Percentiles rank a stretch among this genome's conserved stretches.
Conservation (phyloP, 2,888 invertebrate genomes). For the Vanessa cardui region DNA sequence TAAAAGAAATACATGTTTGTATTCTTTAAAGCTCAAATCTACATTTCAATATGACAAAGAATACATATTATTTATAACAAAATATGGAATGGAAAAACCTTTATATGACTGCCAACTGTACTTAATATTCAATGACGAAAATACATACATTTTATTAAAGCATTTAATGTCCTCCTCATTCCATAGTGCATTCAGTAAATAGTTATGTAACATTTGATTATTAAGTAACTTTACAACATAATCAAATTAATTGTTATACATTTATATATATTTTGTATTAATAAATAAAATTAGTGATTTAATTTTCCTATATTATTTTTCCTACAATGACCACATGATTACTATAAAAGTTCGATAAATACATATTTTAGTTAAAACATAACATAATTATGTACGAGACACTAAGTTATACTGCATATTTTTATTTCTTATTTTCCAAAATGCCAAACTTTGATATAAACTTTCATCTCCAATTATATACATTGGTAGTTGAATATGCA, state of each 20-base stretch:
- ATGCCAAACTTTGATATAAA: too few relatives aligned
- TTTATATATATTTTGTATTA: conserved; percentile 4
- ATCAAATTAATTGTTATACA: neutral
- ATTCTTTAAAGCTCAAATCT: conserved; percentile 4
- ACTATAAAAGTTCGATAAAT: too few relatives aligned
- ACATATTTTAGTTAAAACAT: too few relatives aligned
- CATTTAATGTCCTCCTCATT: conserved; percentile 24
- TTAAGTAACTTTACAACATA: neutral
- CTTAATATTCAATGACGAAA: conserved; percentile 4
- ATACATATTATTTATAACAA: neutral
- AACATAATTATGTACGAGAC: too few relatives aligned
- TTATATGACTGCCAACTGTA: conserved; percentile 5
- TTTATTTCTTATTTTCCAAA: too few relatives aligned
- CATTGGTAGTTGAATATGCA: too few relatives aligned
- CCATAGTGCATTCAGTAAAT: conserved; percentile 20
- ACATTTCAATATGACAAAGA: neutral
- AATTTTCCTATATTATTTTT: too few relatives aligned
- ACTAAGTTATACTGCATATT: too few relatives aligned
- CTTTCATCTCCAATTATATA: too few relatives aligned
- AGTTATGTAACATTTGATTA: conserved; percentile 9
- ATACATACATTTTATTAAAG: neutral
- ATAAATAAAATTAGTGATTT: conserved; percentile 1
- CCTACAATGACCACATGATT: too few relatives aligned
- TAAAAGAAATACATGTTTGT: conserved; percentile 7
- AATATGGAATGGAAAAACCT: neutral